A percentile compares a stretch with the other conserved stretches of the same genome.
These are phyloP conservation scores for Drosophila sp. DNA, from an alignment of 1,140 invertebrate species.

Conservation along the genomic window DNA sequence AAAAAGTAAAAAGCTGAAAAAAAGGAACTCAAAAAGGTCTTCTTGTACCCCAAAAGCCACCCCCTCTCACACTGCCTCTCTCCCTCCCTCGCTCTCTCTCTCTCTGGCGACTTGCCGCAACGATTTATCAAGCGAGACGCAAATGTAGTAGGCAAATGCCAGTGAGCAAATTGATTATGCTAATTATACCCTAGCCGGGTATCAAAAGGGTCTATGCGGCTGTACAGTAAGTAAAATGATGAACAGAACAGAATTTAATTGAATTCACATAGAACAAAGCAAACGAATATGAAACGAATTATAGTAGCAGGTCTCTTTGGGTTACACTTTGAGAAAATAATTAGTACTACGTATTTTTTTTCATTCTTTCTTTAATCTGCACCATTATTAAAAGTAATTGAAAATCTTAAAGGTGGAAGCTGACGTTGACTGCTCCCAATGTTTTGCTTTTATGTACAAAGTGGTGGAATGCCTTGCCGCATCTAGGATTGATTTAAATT, in stretches of 20 bases:
- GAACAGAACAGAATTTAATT: not conserved
- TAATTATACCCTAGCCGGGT: conserved; percentile 50
- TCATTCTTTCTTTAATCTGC: too few species aligned
- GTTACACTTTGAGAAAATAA: not conserved
- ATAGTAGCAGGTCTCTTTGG: not conserved
- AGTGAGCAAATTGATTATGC: conserved; percentile 73
- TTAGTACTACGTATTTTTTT: too few species aligned
- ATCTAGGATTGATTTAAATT: too few species aligned
- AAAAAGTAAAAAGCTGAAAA: not conserved
- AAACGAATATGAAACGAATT: not conserved
- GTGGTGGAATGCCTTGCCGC: too few species aligned
- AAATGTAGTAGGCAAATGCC: conserved; percentile 48
- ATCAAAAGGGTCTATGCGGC: conserved; percentile 15
- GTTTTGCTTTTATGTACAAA: too few species aligned
- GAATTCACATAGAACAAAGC: conserved; percentile 6
- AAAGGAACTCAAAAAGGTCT: not conserved
- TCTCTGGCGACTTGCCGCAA: conserved; percentile 71
- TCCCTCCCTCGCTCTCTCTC: not conserved
- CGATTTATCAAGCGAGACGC: conserved; percentile 75
- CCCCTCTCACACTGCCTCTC: not conserved
- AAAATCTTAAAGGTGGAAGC: too few species aligned
- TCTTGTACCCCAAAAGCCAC: conserved; percentile 2
- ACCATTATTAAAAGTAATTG: too few species aligned
- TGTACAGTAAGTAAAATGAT: not conserved
- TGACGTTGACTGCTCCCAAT: too few species aligned